phyloP scores from a whole-genome alignment of 2,797 vertebrate species.

The Tiaroga cobitis region DNA sequence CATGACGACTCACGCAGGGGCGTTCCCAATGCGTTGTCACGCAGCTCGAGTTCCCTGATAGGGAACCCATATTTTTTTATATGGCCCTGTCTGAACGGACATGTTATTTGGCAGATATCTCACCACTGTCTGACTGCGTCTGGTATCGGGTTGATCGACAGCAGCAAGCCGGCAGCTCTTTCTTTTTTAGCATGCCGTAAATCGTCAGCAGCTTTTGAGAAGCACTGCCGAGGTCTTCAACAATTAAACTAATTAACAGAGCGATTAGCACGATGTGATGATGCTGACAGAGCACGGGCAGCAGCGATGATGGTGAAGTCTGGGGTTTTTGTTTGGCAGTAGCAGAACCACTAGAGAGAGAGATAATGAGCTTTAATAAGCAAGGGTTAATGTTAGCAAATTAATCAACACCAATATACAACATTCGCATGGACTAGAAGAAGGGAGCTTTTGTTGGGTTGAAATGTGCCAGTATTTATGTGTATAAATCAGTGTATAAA shows the following conservation, averaged over 20 bases:
- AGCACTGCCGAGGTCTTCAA: conserved; percentile 61
- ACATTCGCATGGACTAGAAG: conserved; percentile 16
- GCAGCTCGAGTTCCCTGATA: too few species aligned
- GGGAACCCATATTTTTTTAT: not conserved
- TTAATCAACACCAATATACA: conserved; percentile 40
- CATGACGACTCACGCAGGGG: too few species aligned
- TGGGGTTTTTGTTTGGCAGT: conserved; percentile 20
- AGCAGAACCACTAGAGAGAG: conserved; percentile 40
- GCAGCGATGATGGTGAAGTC: conserved; percentile 24
- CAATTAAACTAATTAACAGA: conserved; percentile 74
- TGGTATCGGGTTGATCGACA: conserved; percentile 48
- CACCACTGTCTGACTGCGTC: not conserved
- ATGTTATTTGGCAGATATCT: not conserved
- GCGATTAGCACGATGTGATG: conserved; percentile 68
- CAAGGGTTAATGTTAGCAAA: conserved; percentile 43
- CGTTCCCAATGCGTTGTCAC: too few species aligned
- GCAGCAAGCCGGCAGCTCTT: conserved; percentile 26
- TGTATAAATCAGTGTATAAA: not conserved
- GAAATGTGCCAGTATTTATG: not conserved
- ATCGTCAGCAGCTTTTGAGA: conserved; percentile 69
- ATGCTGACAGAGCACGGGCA: conserved; percentile 64
- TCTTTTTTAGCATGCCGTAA: conserved; percentile 48
- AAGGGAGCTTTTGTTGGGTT: not conserved
- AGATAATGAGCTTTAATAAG: conserved; percentile 50
- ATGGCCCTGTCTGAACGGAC: not conserved